phyloP scores from a whole-genome alignment of 2,797 vertebrate genomes.

The Cynodonichthys magdalenae region DNA sequence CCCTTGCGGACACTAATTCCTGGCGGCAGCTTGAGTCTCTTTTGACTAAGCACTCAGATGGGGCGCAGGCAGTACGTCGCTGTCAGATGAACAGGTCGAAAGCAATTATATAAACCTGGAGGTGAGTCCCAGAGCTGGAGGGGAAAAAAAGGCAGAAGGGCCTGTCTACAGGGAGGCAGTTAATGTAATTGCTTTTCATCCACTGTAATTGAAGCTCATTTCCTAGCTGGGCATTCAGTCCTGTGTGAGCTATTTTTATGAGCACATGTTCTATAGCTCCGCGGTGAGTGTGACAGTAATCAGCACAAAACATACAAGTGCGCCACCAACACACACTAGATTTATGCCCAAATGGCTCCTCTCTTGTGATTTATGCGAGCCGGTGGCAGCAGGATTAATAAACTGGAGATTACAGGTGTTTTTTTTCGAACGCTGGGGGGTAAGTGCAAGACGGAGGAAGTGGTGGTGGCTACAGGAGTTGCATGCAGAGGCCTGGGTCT shows the following conservation, averaged over 20 bases:
- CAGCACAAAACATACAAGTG: constrained; percentile 15
- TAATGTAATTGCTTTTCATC: constrained; percentile 79
- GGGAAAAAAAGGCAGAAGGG: constrained; percentile 39
- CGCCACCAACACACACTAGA: constrained; percentile 14
- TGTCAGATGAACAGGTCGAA: constrained; percentile 59
- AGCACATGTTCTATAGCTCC: constrained; percentile 54
- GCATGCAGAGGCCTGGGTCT: constrained; percentile 43
- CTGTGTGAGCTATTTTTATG: constrained; percentile 71
- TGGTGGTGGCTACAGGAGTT: constrained; percentile 23
- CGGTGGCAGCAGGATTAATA: constrained; percentile 36
- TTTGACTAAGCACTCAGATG: constrained; percentile 48
- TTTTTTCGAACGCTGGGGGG: constrained; percentile 29
- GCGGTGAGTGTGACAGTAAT: constrained; percentile 41
- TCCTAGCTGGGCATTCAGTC: constrained; percentile 64
- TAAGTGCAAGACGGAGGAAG: constrained; percentile 38
- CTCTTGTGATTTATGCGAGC: constrained; percentile 44
- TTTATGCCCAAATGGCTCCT: constrained; percentile 27
- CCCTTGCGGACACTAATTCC: constrained; percentile 55
- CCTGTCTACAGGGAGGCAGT: constrained; percentile 65
- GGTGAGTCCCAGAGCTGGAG: constrained; percentile 57
- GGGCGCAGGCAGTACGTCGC: constrained; percentile 41
- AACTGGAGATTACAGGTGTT: constrained; percentile 54
- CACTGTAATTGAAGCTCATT: constrained; percentile 76
- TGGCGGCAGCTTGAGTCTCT: constrained; percentile 46
- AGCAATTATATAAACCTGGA: constrained; percentile 73